Conservation (phyloP, 2,888 invertebrate genomes). For the Netelia virgata region DNA sequence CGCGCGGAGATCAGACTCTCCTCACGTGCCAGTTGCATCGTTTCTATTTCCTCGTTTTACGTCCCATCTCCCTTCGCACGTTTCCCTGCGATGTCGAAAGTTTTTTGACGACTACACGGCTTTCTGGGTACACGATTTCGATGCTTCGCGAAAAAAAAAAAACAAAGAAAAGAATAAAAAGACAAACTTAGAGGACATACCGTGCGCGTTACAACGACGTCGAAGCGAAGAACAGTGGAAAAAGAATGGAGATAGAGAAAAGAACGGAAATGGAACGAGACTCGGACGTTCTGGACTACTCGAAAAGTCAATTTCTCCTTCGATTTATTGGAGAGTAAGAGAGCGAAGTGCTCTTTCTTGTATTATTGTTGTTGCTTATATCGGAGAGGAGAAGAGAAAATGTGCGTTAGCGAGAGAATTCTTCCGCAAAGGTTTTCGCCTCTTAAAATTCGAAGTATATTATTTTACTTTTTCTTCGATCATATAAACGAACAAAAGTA, state of each 20-base stretch:
- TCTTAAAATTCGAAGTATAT: too few species aligned
- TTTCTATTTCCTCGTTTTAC: background rate
- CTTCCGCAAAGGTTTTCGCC: too few species aligned
- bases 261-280: background rate
- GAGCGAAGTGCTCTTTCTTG: background rate
- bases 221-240: background rate
- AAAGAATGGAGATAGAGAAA: background rate
- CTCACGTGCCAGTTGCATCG: conserved; percentile 6
- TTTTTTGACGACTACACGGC: background rate
- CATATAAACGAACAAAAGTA: too few species aligned
- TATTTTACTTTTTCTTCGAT: too few species aligned
- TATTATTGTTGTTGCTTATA: background rate
- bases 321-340: conserved; percentile 1
- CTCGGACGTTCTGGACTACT: background rate
- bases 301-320: conserved; percentile 12
- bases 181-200: background rate
- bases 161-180: background rate
- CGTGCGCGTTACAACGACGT: background rate
- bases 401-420: too few species aligned
- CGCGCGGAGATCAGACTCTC: background rate
- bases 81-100: background rate
- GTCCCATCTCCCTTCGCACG: background rate
- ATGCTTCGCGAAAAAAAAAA: background rate
- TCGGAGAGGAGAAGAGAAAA: background rate
- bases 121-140: background rate